Evolutionary conservation across 2,113 vertebrate genomes (phyloP), one percentile per base, ranked within the genome.

Genomic region (Petrocephalus microphthalmus): DNA sequence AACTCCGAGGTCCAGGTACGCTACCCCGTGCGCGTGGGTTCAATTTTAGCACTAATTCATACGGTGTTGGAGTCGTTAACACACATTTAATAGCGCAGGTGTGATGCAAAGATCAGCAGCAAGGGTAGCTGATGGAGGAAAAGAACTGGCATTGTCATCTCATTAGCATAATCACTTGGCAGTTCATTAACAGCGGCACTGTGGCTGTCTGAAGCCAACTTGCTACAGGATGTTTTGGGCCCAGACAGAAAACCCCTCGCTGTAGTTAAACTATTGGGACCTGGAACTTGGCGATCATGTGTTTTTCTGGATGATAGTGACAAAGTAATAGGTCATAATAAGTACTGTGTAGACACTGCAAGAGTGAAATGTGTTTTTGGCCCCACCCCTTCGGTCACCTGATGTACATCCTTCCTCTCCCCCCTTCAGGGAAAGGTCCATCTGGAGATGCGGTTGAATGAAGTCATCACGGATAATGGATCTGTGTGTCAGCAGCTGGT

Each of bases 1-100:
- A 98, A 99, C 93, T 98, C 98, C 87, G 98, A 99, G 91, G 98
- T 99, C 90, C 98, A 99, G 98, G 98, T 99, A 97, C 94, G 86
- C 92, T 89, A 13, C 0, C 3, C 17, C 4, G 20, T 6, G 5
- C 1, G 6, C 20, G 1, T 2, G 7, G 10, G 4, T 78, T 64
- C 29, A 6, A 6, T 15, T 37, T 5, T 17, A 74, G 13, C 29
- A 37, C 22, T 33, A 74, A 74, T 37, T 17, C 29, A 74, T 42
- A 42, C 33, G 33, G 71, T 0, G 71, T n/a, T 42, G 17, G 5
- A 20, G 7, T 78, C 71, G 5, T 42, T 42, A 37, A 42, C 71
- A 78, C 29, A 29, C 13, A 10, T 37, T 78, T 78, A 37, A 42
- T 42, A 78, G 29, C 17, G 33, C 15, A 19, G 33, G 29, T 78